Conservation (phyloP, 2,797 vertebrate species). For the Notoglanidium macrostoma region DNA sequence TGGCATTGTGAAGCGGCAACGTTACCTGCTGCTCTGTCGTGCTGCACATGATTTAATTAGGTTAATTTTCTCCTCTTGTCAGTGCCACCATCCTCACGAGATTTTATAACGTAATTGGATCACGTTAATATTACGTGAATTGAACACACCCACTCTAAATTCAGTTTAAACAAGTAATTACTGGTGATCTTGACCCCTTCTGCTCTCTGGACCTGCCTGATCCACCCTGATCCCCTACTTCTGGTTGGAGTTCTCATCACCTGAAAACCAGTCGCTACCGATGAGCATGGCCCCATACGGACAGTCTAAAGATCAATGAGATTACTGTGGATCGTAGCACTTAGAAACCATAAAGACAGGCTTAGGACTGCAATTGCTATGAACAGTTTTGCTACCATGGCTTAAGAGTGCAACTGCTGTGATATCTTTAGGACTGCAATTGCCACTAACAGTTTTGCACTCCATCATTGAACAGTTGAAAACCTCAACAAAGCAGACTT, state of each 20-base stretch:
- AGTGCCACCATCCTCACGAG: background rate
- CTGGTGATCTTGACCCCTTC: background rate
- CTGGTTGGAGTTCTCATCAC: background rate
- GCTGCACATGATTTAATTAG: background rate
- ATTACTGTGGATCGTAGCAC: background rate
- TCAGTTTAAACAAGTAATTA: background rate
- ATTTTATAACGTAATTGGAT: background rate
- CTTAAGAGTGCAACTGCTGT: no score
- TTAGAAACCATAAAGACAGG: background rate
- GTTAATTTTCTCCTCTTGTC: background rate
- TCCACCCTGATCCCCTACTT: background rate
- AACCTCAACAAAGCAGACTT: background rate
- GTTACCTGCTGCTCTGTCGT: background rate
- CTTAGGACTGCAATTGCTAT: background rate
- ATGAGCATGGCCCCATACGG: background rate
- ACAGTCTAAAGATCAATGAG: background rate
- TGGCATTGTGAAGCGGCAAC: background rate
- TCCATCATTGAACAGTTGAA: background rate
- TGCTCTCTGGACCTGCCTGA: background rate
- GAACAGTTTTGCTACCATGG: no score
- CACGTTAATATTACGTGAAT: background rate
- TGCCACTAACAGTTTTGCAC: background rate
- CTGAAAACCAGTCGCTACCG: background rate
- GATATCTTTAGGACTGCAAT: no score
- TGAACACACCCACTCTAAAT: background rate